phyloP scores from a whole-genome alignment of 2,888 invertebrate species.

The Atethmia centrago region DNA sequence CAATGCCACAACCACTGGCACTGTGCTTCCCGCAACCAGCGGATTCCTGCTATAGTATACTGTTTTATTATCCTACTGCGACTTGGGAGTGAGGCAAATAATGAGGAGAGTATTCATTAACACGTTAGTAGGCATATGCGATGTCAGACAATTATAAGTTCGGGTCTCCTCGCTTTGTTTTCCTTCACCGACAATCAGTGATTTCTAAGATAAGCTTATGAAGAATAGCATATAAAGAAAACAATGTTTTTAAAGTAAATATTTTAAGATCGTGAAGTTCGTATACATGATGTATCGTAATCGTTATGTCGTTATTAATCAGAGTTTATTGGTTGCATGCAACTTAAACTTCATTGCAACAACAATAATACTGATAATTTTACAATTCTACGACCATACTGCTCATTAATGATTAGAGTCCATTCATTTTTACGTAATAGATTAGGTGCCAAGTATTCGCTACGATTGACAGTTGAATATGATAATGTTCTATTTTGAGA shows the following conservation, averaged over 20 bases:
- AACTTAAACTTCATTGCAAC: background rate
- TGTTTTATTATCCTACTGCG: no score
- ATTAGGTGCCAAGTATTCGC: conserved; percentile 47
- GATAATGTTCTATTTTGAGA: conserved; percentile 35
- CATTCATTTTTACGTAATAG: conserved; percentile 9
- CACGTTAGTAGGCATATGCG: background rate
- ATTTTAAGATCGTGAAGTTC: background rate
- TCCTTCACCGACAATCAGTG: background rate
- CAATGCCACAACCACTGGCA: no score
- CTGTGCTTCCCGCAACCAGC: no score
- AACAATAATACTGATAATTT: background rate
- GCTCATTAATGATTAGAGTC: conserved; percentile 8
- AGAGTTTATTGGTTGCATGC: background rate
- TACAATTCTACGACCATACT: background rate
- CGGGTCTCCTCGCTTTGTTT: background rate
- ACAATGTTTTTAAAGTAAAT: no score
- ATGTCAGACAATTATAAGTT: no score
- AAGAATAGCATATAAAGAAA: background rate
- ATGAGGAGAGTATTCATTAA: no score
- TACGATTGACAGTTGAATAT: conserved; percentile 22
- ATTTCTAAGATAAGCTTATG: background rate
- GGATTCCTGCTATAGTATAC: no score
- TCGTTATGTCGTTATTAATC: background rate
- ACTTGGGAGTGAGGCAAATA: no score
- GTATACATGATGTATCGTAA: background rate